These are phyloP conservation scores for Micromesistius poutassou DNA, from an alignment of 2,797 vertebrate genomes.

Conservation along the genomic window DNA sequence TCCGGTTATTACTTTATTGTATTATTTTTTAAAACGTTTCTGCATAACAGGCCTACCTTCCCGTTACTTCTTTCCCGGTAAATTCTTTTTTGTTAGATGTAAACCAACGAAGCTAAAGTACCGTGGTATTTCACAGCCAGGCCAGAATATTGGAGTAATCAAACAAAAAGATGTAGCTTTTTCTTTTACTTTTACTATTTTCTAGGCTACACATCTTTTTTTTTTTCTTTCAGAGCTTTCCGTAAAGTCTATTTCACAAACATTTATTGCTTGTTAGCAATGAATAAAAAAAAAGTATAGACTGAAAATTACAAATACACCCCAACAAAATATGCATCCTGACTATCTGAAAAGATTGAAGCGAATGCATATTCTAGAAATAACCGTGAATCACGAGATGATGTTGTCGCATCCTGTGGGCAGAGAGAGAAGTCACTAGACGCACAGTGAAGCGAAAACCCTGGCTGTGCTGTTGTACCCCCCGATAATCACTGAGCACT, in stretches of 20 bases:
- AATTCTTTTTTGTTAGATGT: not conserved
- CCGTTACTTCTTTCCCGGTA: too few species aligned
- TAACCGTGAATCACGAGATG: constrained; percentile 4
- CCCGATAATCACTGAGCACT: not conserved
- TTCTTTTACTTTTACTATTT: constrained; percentile 2
- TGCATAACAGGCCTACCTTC: constrained; percentile 3
- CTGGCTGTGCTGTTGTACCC: constrained; percentile 3
- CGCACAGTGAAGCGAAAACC: constrained; percentile 39
- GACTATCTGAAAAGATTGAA: constrained; percentile 13
- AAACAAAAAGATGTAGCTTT: not conserved
- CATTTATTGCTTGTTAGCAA: constrained; percentile 66
- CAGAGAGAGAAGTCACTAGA: constrained; percentile 43
- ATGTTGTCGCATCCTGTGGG: not conserved
- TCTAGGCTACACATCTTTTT: constrained; percentile 10
- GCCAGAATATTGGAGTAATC: constrained; percentile 19
- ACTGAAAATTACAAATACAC: constrained; percentile 25
- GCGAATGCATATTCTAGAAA: constrained; percentile 52
- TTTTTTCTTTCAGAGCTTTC: constrained; percentile 24
- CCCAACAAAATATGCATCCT: constrained; percentile 34
- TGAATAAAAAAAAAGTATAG: constrained; percentile 24
- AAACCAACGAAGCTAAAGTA: constrained; percentile 3
- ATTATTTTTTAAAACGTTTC: constrained; percentile 12
- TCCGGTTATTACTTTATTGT: constrained; percentile 3
- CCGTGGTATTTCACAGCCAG: constrained; percentile 28
- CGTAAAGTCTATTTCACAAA: constrained; percentile 37